Evolutionary conservation across 2,113 vertebrate genomes (phyloP), one percentile per base, ranked within the genome.

Genomic region (Eulacestoma nigropectus): DNA sequence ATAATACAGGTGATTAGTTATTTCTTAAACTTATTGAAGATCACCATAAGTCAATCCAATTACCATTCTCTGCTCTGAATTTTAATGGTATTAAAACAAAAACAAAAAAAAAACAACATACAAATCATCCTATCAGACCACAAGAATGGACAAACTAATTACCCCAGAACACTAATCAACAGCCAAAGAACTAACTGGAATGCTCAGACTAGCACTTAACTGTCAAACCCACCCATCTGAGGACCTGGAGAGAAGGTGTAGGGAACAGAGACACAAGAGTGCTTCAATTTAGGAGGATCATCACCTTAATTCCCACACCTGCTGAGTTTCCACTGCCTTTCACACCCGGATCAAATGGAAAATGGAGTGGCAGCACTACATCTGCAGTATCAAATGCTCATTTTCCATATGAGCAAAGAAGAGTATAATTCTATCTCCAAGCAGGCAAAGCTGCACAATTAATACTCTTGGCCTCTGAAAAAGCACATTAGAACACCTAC

Each of bases 121-220:
- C 6, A 67, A 46, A 50, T 67, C 16, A 57, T 23, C 56, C 47
- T 70, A n/a, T 33, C 14, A 12, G 22, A 76, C n/a, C 33, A 50
- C 21, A 84, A 47, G 37, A 74, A 62, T 1, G 74, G 55, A 37
- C 10, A 53, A 76, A 81, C 20, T 97, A 97, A 98, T 98, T 97
- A 98, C 81, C 30, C 72, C 25, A 22, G 87, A 98, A 95, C 87
- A 55, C 91, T 98, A 96, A 98, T 97, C 97, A 98, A 95, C 90
- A 93, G 95, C 63, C 89, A 94, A 87, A 97, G 87, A 97, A 95
- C 94, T 65, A 97, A 95, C 89, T 52, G 35, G 80, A 96, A 91
- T 59, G 84, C 84, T 97, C 62, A 87, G 82, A 96, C 73, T 90
- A 91, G 89, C 41, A 94, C 94, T 93, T 97, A 94, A 97, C 96